These are phyloP conservation scores for Aptenodytes patagonicus DNA, from an alignment of 2,113 vertebrate species.

Conservation along the genomic window DNA sequence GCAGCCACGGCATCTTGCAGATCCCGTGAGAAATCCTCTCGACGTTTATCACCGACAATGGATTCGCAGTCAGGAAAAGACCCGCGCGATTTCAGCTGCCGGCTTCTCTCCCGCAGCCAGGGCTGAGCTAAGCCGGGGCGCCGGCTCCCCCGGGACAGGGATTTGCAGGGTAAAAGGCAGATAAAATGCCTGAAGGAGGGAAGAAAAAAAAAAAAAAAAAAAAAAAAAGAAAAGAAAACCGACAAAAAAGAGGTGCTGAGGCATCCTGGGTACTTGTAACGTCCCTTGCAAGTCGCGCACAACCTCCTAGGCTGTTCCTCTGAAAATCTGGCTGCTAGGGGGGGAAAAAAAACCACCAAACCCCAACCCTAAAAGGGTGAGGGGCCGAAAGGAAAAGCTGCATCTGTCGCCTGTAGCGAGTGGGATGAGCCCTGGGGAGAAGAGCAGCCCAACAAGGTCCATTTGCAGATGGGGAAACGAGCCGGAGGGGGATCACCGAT, in stretches of 20 bases:
- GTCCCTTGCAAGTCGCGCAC: not conserved
- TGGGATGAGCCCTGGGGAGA: not conserved
- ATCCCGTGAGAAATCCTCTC: not conserved
- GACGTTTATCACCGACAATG: not conserved
- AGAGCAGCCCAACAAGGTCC: not conserved
- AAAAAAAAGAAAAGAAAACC: not conserved
- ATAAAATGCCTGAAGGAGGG: not conserved
- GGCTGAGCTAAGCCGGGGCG: not conserved
- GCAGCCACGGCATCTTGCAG: not conserved
- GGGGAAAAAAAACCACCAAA: not conserved
- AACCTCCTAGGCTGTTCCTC: no score
- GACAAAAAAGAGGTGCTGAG: not conserved
- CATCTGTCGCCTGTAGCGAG: accelerated
- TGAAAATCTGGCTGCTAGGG: not conserved
- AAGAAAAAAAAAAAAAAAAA: not conserved
- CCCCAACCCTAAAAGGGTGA: not conserved
- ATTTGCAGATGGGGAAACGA: accelerated
- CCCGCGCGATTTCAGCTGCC: not conserved
- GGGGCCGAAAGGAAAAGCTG: not conserved
- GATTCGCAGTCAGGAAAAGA: not conserved
- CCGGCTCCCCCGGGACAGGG: not conserved
- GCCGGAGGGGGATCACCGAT: accelerated
- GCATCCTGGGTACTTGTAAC: accelerated
- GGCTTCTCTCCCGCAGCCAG: not conserved
- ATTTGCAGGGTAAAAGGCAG: not conserved